Evolutionary conservation across 2,797 vertebrate species (phyloP).

Genomic region (Gymnopithys bicolor): DNA sequence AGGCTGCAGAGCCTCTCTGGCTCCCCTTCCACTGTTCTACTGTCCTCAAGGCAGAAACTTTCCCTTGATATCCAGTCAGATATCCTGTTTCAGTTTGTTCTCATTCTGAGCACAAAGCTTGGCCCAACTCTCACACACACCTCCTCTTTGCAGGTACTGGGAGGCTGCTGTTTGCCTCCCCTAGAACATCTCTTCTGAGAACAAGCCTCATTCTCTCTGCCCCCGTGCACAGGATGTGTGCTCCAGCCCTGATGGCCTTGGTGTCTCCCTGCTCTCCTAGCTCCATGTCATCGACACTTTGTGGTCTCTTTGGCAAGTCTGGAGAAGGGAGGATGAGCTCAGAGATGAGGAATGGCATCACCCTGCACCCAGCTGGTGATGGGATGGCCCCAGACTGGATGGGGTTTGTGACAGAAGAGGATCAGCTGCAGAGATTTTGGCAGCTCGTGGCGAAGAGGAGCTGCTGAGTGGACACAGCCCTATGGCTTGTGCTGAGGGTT

Average conservation of each 20-base stretch:
- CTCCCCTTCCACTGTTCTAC: neutral
- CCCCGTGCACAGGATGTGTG: neutral
- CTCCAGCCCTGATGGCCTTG: neutral
- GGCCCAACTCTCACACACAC: fast-evolving
- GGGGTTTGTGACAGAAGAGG: neutral
- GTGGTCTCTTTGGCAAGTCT: neutral
- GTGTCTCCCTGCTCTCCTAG: neutral
- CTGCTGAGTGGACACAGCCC: neutral
- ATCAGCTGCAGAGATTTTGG: neutral
- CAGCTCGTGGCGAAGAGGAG: neutral
- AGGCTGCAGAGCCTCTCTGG: neutral
- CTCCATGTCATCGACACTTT: fast-evolving
- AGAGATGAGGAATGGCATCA: neutral
- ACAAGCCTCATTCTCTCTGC: neutral
- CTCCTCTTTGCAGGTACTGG: neutral
- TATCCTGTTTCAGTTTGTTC: neutral
- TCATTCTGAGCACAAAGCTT: neutral
- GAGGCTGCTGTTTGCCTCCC: neutral
- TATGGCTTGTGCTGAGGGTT: neutral
- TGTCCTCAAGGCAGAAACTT: neutral
- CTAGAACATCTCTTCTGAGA: neutral
- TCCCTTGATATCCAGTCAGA: neutral
- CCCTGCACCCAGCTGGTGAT: fast-evolving
- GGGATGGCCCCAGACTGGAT: neutral
- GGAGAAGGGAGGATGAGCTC: neutral